Evolutionary conservation across 1,140 invertebrate genomes (phyloP).

Genomic region (Diabrotica undecimpunctata): DNA sequence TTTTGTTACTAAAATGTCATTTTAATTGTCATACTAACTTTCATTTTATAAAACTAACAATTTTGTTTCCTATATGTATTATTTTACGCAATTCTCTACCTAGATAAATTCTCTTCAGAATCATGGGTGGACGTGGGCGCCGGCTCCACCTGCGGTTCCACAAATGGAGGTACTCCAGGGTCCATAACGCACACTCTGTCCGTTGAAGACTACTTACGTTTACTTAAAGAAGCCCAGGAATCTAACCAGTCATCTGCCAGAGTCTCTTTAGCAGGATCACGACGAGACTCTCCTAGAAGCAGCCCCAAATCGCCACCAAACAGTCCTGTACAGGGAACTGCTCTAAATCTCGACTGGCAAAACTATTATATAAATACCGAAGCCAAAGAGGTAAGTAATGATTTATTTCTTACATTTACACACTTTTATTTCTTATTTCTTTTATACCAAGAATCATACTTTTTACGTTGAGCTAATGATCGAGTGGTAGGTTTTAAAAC

Average conservation of each 20-base stretch:
- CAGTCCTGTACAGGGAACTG: slow-evolving; percentile 61
- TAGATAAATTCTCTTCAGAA: slow-evolving; percentile 55
- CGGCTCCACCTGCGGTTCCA: slow-evolving; percentile 49
- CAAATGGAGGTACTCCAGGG: slow-evolving; percentile 59
- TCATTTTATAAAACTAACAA: slow-evolving; percentile 10
- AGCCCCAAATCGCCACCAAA: slow-evolving; percentile 89
- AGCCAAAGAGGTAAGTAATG: slow-evolving; percentile 43
- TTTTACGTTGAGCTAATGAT: too few species aligned
- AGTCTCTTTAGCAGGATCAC: slow-evolving; percentile 77
- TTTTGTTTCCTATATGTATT: slow-evolving; percentile 23
- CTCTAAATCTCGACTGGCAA: slow-evolving; percentile 46
- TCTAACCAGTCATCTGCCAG: slow-evolving; percentile 80
- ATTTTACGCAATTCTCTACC: slow-evolving; percentile 13
- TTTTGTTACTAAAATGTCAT: too few species aligned
- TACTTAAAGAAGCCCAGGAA: slow-evolving; percentile 83
- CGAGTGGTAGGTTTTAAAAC: too few species aligned
- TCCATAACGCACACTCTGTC: slow-evolving; percentile 63
- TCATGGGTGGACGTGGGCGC: slow-evolving; percentile 76
- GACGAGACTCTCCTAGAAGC: slow-evolving; percentile 52
- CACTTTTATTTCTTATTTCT: neutral
- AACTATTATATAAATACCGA: slow-evolving; percentile 47
- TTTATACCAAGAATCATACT: neutral
- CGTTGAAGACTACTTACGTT: slow-evolving; percentile 74
- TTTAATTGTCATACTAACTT: neutral
- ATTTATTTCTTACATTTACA: neutral